Base-by-base conservation (phyloP, 1,140 invertebrate species). In the Ceratina calcarata region DNA sequence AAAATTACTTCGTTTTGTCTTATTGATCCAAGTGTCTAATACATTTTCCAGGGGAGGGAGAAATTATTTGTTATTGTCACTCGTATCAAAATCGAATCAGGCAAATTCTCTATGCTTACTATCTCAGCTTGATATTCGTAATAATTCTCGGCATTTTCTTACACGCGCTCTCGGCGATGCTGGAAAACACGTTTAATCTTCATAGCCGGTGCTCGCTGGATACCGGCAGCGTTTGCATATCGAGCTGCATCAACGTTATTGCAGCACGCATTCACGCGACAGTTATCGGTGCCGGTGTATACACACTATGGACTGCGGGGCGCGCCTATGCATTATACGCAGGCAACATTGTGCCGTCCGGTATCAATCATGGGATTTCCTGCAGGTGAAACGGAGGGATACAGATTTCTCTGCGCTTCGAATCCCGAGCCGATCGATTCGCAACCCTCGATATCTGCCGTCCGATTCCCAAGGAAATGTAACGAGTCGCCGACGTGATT, bases 291-390 rank as follows among this genome's bases (percentile, higher is more conserved):
- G 8, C 12, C 24, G 16, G 45, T 60, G 60, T 49, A 68, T 85
- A 84, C 60, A 81, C 57, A 45, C 37, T 45, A 45, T 64, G 53
- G 58, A n/a, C 55, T 13, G 37, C 37, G 37, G 37, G 37, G 68
- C 57, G 68, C 22, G 75, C 58, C 64, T 82, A 73, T 67, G 78
- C 73, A 72, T 75, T 80, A 83, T 83, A 80, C 65, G 53, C 37
- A 24, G 49, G 57, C 71, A 80, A 84, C 77, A 83, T 84, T 72
- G 77, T 72, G 67, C 61, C 66, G 72, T 82, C 75, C 65, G 74
- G 78, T 67, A 86, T 85, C 83, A 79, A 86, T 85, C 84, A 73
- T 71, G 57, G 72, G 55, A 82, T 86, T 78, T 86, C 75, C 80
- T 82, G 80, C 83, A 73, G 67, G 67, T 82, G 75, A 85, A 85